Base-by-base conservation (phyloP, 2,113 vertebrate species). In the Aviceda subcristata region DNA sequence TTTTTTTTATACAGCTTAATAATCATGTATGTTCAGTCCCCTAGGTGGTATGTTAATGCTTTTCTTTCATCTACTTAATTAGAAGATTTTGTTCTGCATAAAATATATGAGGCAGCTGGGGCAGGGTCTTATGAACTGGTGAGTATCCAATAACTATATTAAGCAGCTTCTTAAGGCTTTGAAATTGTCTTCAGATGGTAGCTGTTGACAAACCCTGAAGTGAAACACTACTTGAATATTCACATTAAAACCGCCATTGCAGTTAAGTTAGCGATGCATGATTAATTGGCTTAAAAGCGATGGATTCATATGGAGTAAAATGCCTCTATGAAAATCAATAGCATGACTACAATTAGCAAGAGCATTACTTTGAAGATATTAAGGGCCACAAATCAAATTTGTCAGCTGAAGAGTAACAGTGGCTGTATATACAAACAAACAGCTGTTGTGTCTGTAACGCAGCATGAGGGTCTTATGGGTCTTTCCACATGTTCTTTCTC, bases 321-420 rank as follows among this genome's bases (percentile, higher is more conserved):
- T 20, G 66, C 85, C 87, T 97, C 93, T 98, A 95, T 98, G 96
- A 98, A 97, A 97, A 98, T 98, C 98, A 94, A 97, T 98, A 97
- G 73, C 88, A 78, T 94, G 91, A 94, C 92, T 97, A 92, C 90
- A 97, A 94, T 98, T 98, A 98, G 95, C 95, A 95, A 95, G 71
- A 93, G 43, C 92, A 96, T 97, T 97, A 94, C 92, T 94, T 91
- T 95, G 88, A 95, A 92, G 95, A 89, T 96, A 97, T 96, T 97
- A 97, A 94, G 80, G 92, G 53, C 45, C 73, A 96, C 95, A 97
- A 98, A 98, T 98, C 96, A 98, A 94, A 88, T 73, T 39, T 67
- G 63, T 91, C 95, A 94, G 79, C 68, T 90, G 78, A 77, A 95
- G 76, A 97, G 89, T 94, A 96, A 93, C 75, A 71, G 91, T 71